phyloP scores from a whole-genome alignment of 2,888 invertebrate genomes.

The Blastobasis lacticolella region DNA sequence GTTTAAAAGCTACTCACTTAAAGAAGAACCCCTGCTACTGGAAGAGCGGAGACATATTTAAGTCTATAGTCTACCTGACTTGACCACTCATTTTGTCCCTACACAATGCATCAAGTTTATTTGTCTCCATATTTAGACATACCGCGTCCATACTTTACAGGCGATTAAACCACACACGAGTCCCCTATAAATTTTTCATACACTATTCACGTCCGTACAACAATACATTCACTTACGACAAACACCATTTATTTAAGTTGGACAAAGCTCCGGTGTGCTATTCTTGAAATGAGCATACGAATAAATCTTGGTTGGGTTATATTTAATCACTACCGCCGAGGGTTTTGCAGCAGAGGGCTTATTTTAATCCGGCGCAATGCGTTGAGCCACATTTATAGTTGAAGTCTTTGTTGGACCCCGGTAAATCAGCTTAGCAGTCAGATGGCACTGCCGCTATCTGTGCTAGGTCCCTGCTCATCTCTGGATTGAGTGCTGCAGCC shows the following conservation, averaged over 20 bases:
- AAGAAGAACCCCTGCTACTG: too few species aligned
- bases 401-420: conserved; percentile 46
- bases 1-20: too few species aligned
- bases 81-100: too few species aligned
- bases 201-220: conserved; percentile 40
- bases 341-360: conserved; percentile 57
- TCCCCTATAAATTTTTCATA: conserved; percentile 44
- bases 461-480: conserved; percentile 13
- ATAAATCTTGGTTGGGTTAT: conserved; percentile 64
- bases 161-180: conserved; percentile 16
- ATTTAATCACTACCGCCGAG: conserved; percentile 66
- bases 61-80: too few species aligned
- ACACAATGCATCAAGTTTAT: too few species aligned
- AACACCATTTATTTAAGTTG: conserved; percentile 53
- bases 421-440: conserved; percentile 68
- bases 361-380: conserved; percentile 52
- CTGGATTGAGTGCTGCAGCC: conserved; percentile 31
- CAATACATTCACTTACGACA: conserved; percentile 53
- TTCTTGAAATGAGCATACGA: conserved; percentile 59
- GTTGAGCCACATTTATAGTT: conserved; percentile 54
- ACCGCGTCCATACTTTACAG: too few species aligned
- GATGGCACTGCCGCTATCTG: conserved; percentile 52
- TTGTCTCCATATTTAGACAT: too few species aligned
- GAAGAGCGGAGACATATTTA: too few species aligned
- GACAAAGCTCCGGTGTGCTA: conserved; percentile 38